These are phyloP conservation scores for Trachelipus rathkii DNA, from an alignment of 1,140 invertebrate genomes.

Conservation along the genomic window DNA sequence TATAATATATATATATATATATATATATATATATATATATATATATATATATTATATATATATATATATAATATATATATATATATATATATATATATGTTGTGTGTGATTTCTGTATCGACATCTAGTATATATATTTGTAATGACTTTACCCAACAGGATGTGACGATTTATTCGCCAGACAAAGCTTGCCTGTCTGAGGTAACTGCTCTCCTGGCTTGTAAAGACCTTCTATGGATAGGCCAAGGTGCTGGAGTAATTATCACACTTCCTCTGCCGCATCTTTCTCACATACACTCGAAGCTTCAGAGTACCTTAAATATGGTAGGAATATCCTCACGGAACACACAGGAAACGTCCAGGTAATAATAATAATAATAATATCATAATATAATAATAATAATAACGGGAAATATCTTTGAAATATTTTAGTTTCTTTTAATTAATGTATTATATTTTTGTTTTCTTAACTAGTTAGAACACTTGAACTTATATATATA, in stretches of 20 bases:
- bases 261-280: constrained; percentile 79
- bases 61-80: constrained; percentile 11
- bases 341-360: constrained; percentile 95
- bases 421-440: no score
- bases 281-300: constrained; percentile 52
- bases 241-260: constrained; percentile 96
- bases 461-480: no score
- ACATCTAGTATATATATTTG: background rate
- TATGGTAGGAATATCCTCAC: constrained; percentile 73
- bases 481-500: no score
- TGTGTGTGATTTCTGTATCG: no score
- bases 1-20: no score
- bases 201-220: constrained; percentile 83
- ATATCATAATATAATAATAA: no score
- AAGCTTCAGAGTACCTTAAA: constrained; percentile 34
- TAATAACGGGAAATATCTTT: no score
- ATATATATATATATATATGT: constrained; percentile 20
- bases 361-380: constrained; percentile 29
- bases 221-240: constrained; percentile 90
- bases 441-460: no score
- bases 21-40: no score
- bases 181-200: constrained; percentile 91
- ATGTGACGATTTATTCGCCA: constrained; percentile 93
- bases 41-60: no score
- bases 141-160: constrained; percentile 61